Conservation (phyloP, 2,113 vertebrate species). For the Bucco capensis region DNA sequence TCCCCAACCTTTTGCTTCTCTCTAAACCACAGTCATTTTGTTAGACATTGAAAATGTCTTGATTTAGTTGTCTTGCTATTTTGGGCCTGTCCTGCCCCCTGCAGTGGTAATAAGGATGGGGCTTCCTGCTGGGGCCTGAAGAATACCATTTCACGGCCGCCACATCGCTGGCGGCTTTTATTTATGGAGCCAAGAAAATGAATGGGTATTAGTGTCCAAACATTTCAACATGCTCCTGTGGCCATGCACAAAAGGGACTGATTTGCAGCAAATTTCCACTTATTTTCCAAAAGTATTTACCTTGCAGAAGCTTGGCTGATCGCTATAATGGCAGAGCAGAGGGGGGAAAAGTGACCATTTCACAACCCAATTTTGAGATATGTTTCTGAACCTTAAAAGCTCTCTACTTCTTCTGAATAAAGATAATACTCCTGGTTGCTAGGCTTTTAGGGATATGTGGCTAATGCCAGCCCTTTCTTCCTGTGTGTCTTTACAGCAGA, state of each 20-base stretch:
- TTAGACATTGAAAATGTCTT: constrained; percentile 99
- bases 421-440: constrained; percentile 67
- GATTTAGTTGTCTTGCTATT: constrained; percentile 99
- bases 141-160: constrained; percentile 99
- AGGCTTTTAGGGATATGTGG: constrained; percentile 64
- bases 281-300: constrained; percentile 98
- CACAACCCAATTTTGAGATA: constrained; percentile 70
- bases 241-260: constrained; percentile 99
- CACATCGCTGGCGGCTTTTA: constrained; percentile 98
- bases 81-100: constrained; percentile 93
- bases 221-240: constrained; percentile 99
- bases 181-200: constrained; percentile 99
- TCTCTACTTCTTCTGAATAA: constrained; percentile 68
- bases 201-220: constrained; percentile 99
- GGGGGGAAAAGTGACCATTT: constrained; percentile 76
- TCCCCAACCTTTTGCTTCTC: constrained; percentile 84
- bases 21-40: constrained; percentile 95
- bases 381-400: constrained; percentile 70
- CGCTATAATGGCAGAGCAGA: constrained; percentile 76
- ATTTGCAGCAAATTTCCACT: constrained; percentile 99
- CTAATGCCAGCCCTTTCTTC: constrained; percentile 35
- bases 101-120: constrained; percentile 99
- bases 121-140: constrained; percentile 96
- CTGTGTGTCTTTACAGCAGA: constrained; percentile 20
- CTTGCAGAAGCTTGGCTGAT: constrained; percentile 81